These are phyloP conservation scores for Sarcophaga caerulescens DNA, from an alignment of 2,888 invertebrate species.

Conservation along the genomic window DNA sequence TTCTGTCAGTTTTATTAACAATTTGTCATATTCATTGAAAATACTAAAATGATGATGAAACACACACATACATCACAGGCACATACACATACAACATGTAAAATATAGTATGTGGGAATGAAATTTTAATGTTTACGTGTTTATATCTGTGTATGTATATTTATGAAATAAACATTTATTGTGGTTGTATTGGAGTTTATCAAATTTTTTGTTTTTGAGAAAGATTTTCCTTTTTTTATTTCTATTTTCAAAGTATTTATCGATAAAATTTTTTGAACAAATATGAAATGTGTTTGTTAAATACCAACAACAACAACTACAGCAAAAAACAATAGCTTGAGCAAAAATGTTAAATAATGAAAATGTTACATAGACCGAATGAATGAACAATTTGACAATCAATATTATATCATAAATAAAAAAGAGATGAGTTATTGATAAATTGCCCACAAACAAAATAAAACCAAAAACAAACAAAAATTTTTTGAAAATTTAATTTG, in stretches of 20 bases:
- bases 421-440: not conserved
- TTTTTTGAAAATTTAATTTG: no score
- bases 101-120: not conserved
- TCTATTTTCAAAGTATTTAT: slow-evolving; percentile 13
- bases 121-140: no score
- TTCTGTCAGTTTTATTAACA: slow-evolving; percentile 24
- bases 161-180: slow-evolving; percentile 52
- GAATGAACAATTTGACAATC: not conserved
- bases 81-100: not conserved
- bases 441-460: not conserved
- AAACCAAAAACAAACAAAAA: no score
- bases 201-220: not conserved
- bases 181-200: slow-evolving; percentile 36
- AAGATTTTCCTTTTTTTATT: not conserved
- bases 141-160: not conserved
- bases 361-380: not conserved
- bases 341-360: slow-evolving; percentile 11
- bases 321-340: not conserved
- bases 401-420: not conserved
- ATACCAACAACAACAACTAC: slow-evolving; percentile 34
- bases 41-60: not conserved
- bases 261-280: slow-evolving; percentile 32
- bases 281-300: slow-evolving; percentile 41
- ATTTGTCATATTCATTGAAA: slow-evolving; percentile 47
- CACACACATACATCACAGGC: not conserved